Evolutionary conservation across 2,113 vertebrate genomes (phyloP).

Genomic region (Boulengeromyrus knoepffleri): DNA sequence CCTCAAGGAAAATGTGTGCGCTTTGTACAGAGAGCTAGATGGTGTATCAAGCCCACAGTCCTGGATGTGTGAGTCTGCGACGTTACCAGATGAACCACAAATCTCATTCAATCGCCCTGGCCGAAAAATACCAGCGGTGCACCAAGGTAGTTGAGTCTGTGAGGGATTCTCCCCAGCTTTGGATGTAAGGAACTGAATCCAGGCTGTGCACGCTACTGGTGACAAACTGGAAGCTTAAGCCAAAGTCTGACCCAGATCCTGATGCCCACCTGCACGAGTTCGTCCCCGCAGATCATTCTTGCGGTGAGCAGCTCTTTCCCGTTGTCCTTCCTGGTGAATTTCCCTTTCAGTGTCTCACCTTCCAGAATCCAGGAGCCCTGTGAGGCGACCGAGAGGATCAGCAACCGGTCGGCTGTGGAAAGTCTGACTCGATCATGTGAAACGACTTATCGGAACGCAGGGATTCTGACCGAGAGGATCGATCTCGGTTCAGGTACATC

Average conservation of each 20-base stretch:
- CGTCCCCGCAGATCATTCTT: slow-evolving; percentile 62
- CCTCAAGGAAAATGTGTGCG: not conserved
- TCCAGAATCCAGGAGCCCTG: slow-evolving; percentile 77
- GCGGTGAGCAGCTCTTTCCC: slow-evolving; percentile 68
- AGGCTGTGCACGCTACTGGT: not conserved
- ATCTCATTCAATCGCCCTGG: not conserved
- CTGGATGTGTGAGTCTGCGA: not conserved
- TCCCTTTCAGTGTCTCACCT: slow-evolving; percentile 64
- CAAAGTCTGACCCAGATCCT: not conserved
- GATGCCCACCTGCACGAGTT: slow-evolving; percentile 76
- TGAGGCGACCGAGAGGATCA: not conserved
- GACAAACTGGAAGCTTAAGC: not conserved
- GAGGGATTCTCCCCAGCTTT: not conserved
- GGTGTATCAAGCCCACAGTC: not conserved
- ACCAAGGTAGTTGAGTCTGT: not conserved
- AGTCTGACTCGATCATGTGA: not conserved
- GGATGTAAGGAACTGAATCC: not conserved
- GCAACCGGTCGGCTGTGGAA: not conserved
- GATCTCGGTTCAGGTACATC: not conserved
- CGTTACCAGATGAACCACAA: not conserved
- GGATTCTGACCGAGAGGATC: not conserved
- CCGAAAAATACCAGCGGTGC: not conserved
- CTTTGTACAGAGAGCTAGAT: not conserved
- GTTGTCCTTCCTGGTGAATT: slow-evolving; percentile 79
- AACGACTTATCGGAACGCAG: not conserved